Evolutionary conservation across 2,888 invertebrate genomes (phyloP).

Genomic region (Crematogaster levior): DNA sequence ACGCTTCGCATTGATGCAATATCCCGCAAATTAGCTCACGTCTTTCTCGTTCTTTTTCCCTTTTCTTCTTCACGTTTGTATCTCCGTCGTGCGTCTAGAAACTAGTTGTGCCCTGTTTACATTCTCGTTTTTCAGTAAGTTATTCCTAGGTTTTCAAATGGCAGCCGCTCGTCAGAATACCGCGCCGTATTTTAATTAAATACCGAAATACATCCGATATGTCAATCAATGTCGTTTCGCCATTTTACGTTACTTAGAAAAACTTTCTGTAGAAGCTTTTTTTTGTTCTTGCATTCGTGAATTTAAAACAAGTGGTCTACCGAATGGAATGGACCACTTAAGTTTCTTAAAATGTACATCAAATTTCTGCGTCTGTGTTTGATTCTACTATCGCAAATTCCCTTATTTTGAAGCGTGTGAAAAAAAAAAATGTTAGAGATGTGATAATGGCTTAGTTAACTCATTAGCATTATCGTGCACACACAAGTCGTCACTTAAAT

Average conservation of each 20-base stretch:
- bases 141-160: neutral
- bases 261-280: neutral
- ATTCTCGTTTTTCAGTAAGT: neutral
- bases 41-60: neutral
- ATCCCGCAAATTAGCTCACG: slow-evolving; percentile 26
- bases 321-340: neutral
- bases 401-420: neutral
- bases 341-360: neutral
- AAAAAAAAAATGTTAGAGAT: slow-evolving; percentile 1
- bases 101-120: neutral
- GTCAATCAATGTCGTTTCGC: neutral
- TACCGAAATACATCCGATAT: neutral
- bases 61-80: neutral
- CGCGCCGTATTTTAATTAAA: slow-evolving; percentile 34
- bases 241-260: neutral
- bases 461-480: slow-evolving; percentile 40
- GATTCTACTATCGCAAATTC: neutral
- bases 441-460: slow-evolving; percentile 47
- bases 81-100: neutral
- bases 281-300: neutral
- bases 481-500: slow-evolving; percentile 28
- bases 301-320: neutral
- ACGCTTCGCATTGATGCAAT: slow-evolving; percentile 56
- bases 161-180: neutral
- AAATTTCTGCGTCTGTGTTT: neutral